A percentile compares a stretch with the other conserved stretches of the same genome.
Conservation (phyloP, 2,888 invertebrate species). For the Tuta absoluta region DNA sequence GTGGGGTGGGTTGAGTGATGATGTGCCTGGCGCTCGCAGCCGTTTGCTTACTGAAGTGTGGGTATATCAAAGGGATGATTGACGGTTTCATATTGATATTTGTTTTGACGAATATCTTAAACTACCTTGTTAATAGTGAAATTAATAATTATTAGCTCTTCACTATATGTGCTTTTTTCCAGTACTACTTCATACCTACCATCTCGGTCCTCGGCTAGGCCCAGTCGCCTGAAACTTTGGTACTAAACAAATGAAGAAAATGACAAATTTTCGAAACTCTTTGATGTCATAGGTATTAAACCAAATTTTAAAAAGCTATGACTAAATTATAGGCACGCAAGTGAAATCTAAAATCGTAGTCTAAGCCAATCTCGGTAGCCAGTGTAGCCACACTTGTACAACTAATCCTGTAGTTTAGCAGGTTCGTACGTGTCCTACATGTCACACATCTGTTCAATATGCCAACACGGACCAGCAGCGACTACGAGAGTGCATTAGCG, state of each 20-base stretch:
- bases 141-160: too few relatives aligned
- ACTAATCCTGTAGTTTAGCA: conserved; percentile 2
- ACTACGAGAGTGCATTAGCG: too few relatives aligned
- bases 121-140: not conserved
- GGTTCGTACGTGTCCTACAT: not conserved
- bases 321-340: not conserved
- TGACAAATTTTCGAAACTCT: too few relatives aligned
- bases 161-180: too few relatives aligned
- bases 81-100: not conserved
- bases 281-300: too few relatives aligned
- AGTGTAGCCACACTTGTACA: not conserved
- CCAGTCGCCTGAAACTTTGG: too few relatives aligned
- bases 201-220: too few relatives aligned
- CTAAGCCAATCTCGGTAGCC: not conserved
- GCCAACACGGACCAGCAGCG: not conserved
- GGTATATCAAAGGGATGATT: not conserved
- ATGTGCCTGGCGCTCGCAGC: not conserved
- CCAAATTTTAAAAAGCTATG: too few relatives aligned
- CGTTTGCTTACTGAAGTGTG: not conserved
- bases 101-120: not conserved
- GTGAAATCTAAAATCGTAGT: too few relatives aligned
- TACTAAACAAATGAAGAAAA: too few relatives aligned
- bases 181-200: too few relatives aligned
- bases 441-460: not conserved
- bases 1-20: not conserved